A percentile compares a stretch with the other conserved stretches of the same genome.
Conservation (phyloP, 2,888 invertebrate genomes). For the Calameuta idolon region DNA sequence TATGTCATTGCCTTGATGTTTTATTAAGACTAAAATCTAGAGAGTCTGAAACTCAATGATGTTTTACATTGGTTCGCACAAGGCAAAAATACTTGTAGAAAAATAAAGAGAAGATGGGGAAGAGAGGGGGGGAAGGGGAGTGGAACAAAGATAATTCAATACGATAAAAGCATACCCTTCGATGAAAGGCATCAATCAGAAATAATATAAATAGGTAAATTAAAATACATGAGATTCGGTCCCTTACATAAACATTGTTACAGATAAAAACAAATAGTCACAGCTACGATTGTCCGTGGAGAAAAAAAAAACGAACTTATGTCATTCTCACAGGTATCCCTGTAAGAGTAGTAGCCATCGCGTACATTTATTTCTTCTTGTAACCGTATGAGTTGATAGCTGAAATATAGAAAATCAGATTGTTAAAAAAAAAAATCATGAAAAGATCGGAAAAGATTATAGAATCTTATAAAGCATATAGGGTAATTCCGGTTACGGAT, state of each 20-base stretch:
- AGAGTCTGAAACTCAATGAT: not conserved
- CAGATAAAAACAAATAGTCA: not conserved
- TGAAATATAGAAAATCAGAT: conserved; percentile 64
- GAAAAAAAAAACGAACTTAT: not conserved
- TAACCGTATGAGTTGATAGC: conserved; percentile 82
- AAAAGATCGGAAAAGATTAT: not conserved
- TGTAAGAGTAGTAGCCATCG: not conserved
- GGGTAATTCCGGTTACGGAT: not conserved
- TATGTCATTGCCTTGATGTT: not conserved
- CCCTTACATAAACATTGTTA: not conserved
- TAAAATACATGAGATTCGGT: not conserved
- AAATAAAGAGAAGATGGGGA: not conserved
- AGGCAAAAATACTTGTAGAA: not conserved
- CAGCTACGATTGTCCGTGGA: not conserved
- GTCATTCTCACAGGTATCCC: not conserved
- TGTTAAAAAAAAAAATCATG: not conserved
- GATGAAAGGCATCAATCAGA: not conserved
- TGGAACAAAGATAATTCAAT: not conserved
- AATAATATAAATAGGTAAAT: not conserved
- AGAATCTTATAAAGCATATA: not conserved
- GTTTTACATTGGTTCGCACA: not conserved
- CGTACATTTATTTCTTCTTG: conserved; percentile 69
- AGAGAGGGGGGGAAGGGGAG: not conserved
- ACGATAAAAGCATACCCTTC: not conserved
- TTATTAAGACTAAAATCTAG: not conserved